phyloP scores from a whole-genome alignment of 2,797 vertebrate genomes.

The Hipposideros larvatus region DNA sequence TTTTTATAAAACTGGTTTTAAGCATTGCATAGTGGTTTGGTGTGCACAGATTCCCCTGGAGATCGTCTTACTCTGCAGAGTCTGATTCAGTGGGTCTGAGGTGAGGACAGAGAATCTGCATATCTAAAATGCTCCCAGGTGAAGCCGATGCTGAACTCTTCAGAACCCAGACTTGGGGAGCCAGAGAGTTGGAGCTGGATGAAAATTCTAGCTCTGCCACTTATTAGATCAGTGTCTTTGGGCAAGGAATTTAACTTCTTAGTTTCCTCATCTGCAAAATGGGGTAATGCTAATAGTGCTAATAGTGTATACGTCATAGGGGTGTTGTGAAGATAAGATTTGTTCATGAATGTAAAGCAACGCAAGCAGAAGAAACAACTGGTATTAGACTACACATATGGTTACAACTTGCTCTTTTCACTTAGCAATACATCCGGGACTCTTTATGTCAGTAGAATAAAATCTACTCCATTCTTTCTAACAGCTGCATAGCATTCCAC shows the following conservation, averaged over 20 bases:
- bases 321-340: not conserved
- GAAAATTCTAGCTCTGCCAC: not conserved
- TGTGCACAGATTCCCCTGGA: not conserved
- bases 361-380: not conserved
- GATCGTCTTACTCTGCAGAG: not conserved
- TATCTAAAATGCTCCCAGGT: not conserved
- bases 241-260: not conserved
- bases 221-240: not conserved
- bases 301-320: not conserved
- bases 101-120: not conserved
- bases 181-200: not conserved
- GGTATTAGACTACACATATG: not conserved
- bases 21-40: not conserved
- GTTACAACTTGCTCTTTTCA: not conserved
- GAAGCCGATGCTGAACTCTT: not conserved
- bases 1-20: not conserved
- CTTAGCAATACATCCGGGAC: not conserved
- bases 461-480: not conserved
- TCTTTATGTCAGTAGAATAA: not conserved
- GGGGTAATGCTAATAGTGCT: not conserved
- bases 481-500: not conserved
- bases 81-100: not conserved
- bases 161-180: not conserved
- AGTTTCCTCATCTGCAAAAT: not conserved
- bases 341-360: not conserved